Evolutionary conservation across 2,797 vertebrate genomes (phyloP), one percentile per base, ranked within the genome.

Genomic region (Podarcis lilfordi): DNA sequence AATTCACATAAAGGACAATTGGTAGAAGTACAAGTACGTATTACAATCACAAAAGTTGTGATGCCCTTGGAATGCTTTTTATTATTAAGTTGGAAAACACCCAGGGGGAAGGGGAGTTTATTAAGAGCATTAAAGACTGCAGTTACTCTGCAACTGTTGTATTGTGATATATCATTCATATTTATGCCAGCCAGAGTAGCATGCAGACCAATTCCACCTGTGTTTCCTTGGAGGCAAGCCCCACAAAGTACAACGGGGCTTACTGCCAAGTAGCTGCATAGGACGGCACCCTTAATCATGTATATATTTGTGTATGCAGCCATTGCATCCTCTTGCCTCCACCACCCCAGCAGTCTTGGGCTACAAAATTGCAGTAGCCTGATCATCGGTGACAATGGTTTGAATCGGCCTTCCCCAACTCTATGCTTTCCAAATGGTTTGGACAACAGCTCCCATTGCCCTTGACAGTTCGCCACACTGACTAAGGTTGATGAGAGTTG

Each of bases 1-100:
- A 89, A 91, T 90, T 92, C 55, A 76, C 75, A 89, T 87, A 91
- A 90, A 43, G 9, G 80, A 91, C 23, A 87, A 32, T 80, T 92
- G 90, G 81, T 27, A 91, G 90, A 91, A 89, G 75, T 45, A 71
- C 11, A 86, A 80, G 69, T 37, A 40, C 19, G 91, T 92, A 91
- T 88, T 90, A 77, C 0, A 1, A 43, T 89, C 64, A 79, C 25
- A 92, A 87, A 82, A 82, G 64, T 90, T 91, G 2, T 82, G 80
- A 87, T 91, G 43, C 32, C 72, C 71, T 43, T 87, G 76, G 77
- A 89, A 2, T 0, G 0, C 35, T 92, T 93, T 80, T 83, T 55
- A 55, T 76, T 89, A 55, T 86, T 92, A 88, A 84, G 79, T 77
- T 68, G 59, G 69, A 92, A 92, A 92, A 90, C 80, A 85, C 1